Evolutionary conservation across 2,888 invertebrate genomes (phyloP), one percentile per base, ranked within the genome.

Genomic region (Drosophila paramelanica): DNA sequence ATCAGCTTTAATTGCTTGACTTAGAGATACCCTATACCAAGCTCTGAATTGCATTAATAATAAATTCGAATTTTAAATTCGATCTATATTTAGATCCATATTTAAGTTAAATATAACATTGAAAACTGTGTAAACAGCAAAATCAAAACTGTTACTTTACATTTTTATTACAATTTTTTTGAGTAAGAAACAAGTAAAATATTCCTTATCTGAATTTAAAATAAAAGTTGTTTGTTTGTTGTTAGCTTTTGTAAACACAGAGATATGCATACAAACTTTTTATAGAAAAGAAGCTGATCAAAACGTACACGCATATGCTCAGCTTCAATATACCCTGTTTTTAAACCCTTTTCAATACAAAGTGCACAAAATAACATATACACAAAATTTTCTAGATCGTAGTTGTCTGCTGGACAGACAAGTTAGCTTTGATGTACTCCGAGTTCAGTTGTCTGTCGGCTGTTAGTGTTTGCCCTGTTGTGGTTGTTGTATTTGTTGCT

Each of bases 361-460:
- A 31, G 10, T 31, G 31, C 8, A 31, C 8, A 31, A 31, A 31
- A 31, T 8, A 31, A 31, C 31, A 31, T 10, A 8, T 13, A 36
- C 11, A 36, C 33, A 45, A 3, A 61, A 67, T 43, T 72, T 55
- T 55, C 42, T 65, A 41, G 52, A 46, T 83, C 80, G 66, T 77
- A 72, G 59, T 31, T 31, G 31, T 5, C 10, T 31, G 8, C 57
- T 67, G 65, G 69, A 77, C 76, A 60, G 67, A 73, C 79, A 67
- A 73, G 61, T 74, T 74, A 47, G 71, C 77, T 84, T 84, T 84
- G 79, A 78, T 72, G 67, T 81, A 59, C 59, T 60, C 50, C 60
- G 61, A 62, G 62, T 69, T 70, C 70, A 79, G 67, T 76, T 73
- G 67, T 65, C 42, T 65, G 56, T 65, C 58, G 71, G 61, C 55